A percentile compares a stretch with the other conserved stretches of the same genome.
phyloP scores from a whole-genome alignment of 2,797 vertebrate genomes.

The Linurgus olivaceus region DNA sequence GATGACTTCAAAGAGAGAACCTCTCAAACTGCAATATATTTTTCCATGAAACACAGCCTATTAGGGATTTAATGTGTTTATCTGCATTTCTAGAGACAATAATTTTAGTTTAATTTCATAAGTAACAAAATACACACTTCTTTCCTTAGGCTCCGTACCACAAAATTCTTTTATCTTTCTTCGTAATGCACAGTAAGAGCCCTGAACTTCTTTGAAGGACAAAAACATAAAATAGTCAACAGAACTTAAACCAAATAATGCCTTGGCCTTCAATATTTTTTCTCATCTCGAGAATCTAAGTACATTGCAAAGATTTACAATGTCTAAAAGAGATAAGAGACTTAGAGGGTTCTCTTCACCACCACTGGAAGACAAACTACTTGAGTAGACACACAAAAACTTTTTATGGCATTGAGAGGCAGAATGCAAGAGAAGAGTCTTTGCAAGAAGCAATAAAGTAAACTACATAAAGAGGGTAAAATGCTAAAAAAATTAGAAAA shows the following conservation, averaged over 20 bases:
- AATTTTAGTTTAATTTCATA: slow-evolving; percentile 43
- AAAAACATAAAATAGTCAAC: not conserved
- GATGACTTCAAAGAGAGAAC: slow-evolving; percentile 64
- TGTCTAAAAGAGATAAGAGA: not conserved
- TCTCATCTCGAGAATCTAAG: not conserved
- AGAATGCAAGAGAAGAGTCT: not conserved
- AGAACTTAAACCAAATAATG: slow-evolving; percentile 24
- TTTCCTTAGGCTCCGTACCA: not conserved
- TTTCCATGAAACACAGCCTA: slow-evolving; percentile 25
- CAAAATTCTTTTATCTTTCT: slow-evolving; percentile 31
- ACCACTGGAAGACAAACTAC: not conserved
- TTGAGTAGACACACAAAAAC: not conserved
- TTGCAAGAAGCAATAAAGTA: not conserved
- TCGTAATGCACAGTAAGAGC: not conserved
- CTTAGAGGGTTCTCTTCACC: not conserved
- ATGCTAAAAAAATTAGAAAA: not conserved
- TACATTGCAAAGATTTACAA: slow-evolving; percentile 19
- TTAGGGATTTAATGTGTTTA: slow-evolving; percentile 56
- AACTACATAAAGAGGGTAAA: not conserved
- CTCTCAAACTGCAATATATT: slow-evolving; percentile 61
- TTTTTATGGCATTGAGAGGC: not conserved
- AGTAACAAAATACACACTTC: slow-evolving; percentile 31
- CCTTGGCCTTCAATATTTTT: not conserved
- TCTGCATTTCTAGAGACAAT: slow-evolving; percentile 40
- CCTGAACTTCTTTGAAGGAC: slow-evolving; percentile 28